Evolutionary conservation across 2,113 vertebrate species (phyloP).

Genomic region (Geococcyx californianus): DNA sequence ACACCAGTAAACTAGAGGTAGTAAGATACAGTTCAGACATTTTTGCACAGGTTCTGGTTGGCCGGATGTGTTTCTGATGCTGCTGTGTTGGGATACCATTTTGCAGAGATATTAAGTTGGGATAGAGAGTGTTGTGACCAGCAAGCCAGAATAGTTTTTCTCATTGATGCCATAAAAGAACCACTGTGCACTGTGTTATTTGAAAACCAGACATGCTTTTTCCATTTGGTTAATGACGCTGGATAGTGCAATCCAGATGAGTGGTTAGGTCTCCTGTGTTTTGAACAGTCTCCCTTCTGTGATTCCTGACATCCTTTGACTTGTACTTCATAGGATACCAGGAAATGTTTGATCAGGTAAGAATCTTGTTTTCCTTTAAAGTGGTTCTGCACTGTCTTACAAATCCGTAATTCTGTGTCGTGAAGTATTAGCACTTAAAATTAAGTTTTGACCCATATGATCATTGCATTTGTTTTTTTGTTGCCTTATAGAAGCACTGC

Average conservation of each 20-base stretch:
- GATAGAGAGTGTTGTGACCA: not conserved
- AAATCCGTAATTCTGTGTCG: not conserved
- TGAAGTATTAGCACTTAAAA: not conserved
- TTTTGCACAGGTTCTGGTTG: not conserved
- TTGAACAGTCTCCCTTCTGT: not conserved
- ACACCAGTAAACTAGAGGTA: not conserved
- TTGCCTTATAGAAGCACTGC: not conserved
- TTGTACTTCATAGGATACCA: not conserved
- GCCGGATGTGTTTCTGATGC: not conserved
- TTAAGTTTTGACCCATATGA: not conserved
- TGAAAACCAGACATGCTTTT: conserved; percentile 8
- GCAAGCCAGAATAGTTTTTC: not conserved
- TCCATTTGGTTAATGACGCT: conserved; percentile 19
- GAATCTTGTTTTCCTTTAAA: conserved; percentile 24
- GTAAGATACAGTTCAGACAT: not conserved
- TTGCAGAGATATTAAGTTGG: not conserved
- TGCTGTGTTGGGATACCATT: not conserved
- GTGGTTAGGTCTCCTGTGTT: not conserved
- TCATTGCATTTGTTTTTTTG: conserved; percentile 4
- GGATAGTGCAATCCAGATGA: not conserved
- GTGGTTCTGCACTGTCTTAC: not conserved
- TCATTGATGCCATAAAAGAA: not conserved
- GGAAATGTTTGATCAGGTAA: conserved; percentile 32
- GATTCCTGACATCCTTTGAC: conserved; percentile 18
- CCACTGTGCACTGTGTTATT: not conserved